Base-by-base conservation (phyloP, 2,888 invertebrate genomes). In the Cinara cedri region DNA sequence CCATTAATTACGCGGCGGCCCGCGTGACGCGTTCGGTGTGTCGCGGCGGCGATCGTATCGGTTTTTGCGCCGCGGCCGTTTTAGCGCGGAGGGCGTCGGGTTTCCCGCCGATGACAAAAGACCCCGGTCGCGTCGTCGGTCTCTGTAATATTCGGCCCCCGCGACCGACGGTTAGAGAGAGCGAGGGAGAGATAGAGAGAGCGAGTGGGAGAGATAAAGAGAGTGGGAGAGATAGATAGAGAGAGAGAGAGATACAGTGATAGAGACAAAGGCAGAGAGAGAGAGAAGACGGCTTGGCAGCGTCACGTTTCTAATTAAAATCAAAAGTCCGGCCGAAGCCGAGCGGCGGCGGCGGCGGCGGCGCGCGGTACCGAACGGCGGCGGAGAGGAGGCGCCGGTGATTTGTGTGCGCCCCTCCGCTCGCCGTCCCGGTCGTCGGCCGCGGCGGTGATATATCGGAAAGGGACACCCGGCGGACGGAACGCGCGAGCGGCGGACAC, bases 251-350 rank as follows among this genome's bases (percentile, higher is more conserved):
- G n/a, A n/a, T n/a, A n/a, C n/a, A n/a, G n/a, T n/a, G n/a, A n/a
- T n/a, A n/a, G n/a, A n/a, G n/a, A n/a, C n/a, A n/a, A n/a, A 8
- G 51, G n/a, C 16, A 16, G 68, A 44, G 6, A 34, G 65, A 4
- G 21, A 21, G 49, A 51, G 62, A 13, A n/a, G n/a, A n/a, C n/a
- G n/a, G n/a, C n/a, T n/a, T n/a, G n/a, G n/a, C 42, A 60, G 70
- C 62, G 70, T 78, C 78, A 70, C 78, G 78, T 78, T 78, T 49
- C 78, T 70, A 70, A 78, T 78, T 78, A 68, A 78, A 78, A 78
- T 70, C 42, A 70, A 34, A 24, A 78, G 78, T 78, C 68, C 78
- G 57, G 68, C 60, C 19, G 21, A 70, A 70, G 57, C 46, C 14
- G 19, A 14, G 11, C n/a, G 3, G 21, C 34, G 11, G 71, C 34